Base-by-base conservation (phyloP, 1,140 invertebrate species). In the Ostrea edulis region DNA sequence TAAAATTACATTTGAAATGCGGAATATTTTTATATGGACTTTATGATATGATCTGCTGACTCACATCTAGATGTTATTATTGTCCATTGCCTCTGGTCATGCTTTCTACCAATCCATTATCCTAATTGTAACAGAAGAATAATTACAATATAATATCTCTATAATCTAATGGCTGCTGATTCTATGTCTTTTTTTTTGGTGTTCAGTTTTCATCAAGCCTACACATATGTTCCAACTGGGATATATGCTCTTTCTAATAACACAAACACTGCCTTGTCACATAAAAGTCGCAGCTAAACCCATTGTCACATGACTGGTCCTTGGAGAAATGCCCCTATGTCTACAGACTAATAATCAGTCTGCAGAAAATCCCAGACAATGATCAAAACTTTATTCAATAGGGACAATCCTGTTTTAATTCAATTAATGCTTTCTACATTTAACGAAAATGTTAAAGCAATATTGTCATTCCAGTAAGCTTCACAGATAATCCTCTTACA, bases 71-170 rank as follows among this genome's bases (percentile, higher is more conserved):
- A 77, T 12, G 25, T 25, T 77, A 77, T 77, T 77, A 77, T 25
- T 77, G 68, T 77, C 68, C 68, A 77, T 25, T 29, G 68, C 68
- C 68, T 35, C 68, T 35, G 25, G 68, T 77, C 68, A 77, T 77
- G 68, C 68, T 29, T 77, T 77, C 25, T 77, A 25, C 68, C 68
- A 77, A 29, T 35, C 68, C 68, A 77, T 77, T 77, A 77, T 35
- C 68, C 25, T 77, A 77, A 77, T 77, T 77, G 68, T 77, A 77
- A 0, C 25, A 25, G 29, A 35, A 35, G 29, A 44, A 12, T 25
- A 12, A 77, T 77, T 35, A 25, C 68, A 44, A 8, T 25, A 77
- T 77, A 4, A 77, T 29, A 29, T 77, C 35, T 11, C 68, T 77
- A 77, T 77, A 77, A 77, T 77, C 25, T 77, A 77, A 29, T 29